Percentiles rank a stretch among this genome's conserved stretches.
Conservation (phyloP, 2,797 vertebrate species). For the Ispidina lecontei region DNA sequence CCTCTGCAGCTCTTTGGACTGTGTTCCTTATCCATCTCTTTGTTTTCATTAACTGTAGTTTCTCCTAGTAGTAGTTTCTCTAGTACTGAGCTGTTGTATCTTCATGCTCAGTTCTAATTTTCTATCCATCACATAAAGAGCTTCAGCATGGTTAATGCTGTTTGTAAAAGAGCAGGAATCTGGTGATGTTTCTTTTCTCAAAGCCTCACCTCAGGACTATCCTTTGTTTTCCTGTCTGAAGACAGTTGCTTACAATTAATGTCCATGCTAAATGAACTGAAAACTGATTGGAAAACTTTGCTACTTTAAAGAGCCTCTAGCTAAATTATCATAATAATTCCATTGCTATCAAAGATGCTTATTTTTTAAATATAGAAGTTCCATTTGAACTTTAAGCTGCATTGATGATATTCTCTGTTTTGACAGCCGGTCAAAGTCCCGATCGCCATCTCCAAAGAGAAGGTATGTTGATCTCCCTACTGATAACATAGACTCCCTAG, state of each 20-base stretch:
- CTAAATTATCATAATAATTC: neutral
- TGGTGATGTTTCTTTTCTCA: neutral
- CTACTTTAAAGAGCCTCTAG: neutral
- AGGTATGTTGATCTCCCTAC: conserved; percentile 77
- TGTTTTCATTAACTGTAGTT: neutral
- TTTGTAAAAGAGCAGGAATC: neutral
- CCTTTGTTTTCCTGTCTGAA: neutral
- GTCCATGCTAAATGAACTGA: neutral
- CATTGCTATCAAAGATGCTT: neutral
- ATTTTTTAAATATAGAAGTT: neutral
- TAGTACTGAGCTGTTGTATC: neutral
- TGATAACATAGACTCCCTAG: neutral
- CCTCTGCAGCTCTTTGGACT: neutral
- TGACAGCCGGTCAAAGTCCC: conserved; percentile 85
- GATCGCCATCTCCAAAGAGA: conserved; percentile 85
- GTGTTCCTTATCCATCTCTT: neutral
- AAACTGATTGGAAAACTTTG: neutral
- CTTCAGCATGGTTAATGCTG: neutral
- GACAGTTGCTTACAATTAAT: neutral
- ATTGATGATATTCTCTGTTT: conserved; percentile 61
- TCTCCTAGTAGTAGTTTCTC: neutral
- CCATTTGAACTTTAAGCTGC: neutral
- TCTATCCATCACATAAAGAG: neutral
- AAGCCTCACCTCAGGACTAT: neutral
- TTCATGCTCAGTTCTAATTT: neutral